Evolutionary conservation across 2,797 vertebrate genomes (phyloP).

Genomic region (Artibeus jamaicensis): DNA sequence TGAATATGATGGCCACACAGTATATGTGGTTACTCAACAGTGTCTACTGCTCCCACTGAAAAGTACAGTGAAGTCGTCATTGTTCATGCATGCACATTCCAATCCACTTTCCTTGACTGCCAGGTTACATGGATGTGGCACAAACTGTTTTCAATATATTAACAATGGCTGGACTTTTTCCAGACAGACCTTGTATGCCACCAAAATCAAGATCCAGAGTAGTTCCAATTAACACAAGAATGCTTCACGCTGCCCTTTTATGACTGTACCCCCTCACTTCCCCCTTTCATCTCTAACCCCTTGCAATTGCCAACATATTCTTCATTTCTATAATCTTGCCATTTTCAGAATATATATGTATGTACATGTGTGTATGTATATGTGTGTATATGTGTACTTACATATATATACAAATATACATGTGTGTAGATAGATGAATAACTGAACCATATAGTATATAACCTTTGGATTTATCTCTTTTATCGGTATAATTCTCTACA

Average conservation of each 20-base stretch:
- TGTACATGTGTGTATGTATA: neutral
- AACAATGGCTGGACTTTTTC: neutral
- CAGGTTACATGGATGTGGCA: neutral
- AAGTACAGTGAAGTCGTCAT: neutral
- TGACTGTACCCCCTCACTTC: neutral
- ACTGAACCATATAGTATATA: neutral
- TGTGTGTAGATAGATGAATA: neutral
- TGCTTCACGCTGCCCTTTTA: neutral
- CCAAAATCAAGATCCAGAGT: neutral
- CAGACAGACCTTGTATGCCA: neutral
- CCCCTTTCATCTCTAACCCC: neutral
- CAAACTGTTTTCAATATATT: neutral
- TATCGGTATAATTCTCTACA: neutral
- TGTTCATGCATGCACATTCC: neutral
- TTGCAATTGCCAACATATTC: neutral
- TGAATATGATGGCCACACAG: neutral
- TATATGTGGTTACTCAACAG: neutral
- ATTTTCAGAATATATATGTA: neutral
- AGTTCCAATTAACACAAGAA: neutral
- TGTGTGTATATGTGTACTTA: too few species aligned
- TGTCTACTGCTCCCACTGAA: neutral
- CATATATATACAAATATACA: neutral
- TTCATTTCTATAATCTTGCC: neutral
- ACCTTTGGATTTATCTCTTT: neutral
- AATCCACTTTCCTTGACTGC: neutral